phyloP scores from a whole-genome alignment of 1,140 invertebrate species.

The Sesamia nonagrioides region DNA sequence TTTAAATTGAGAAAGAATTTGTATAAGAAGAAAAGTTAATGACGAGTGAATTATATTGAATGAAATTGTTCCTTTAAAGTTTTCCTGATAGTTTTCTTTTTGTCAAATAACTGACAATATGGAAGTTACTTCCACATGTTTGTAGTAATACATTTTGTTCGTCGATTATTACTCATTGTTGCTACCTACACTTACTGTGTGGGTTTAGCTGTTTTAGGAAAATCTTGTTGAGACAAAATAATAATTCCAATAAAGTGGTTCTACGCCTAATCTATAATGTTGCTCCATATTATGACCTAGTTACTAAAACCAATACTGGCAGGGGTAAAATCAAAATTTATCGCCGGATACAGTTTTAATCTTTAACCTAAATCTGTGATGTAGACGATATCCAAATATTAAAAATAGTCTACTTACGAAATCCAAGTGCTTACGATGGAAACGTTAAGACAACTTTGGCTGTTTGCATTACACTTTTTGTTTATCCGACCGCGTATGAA shows the following conservation, averaged over 20 bases:
- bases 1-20: slow-evolving; percentile 32
- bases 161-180: too few relatives aligned
- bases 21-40: too few relatives aligned
- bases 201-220: too few relatives aligned
- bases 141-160: too few relatives aligned
- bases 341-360: slow-evolving; percentile 44
- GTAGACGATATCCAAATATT: slow-evolving; percentile 27
- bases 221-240: too few relatives aligned
- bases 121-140: too few relatives aligned
- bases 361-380: slow-evolving; percentile 33
- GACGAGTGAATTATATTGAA: neutral
- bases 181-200: too few relatives aligned
- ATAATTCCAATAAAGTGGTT: too few relatives aligned
- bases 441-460: slow-evolving; percentile 13
- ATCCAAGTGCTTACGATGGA: slow-evolving; percentile 40
- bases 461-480: slow-evolving; percentile 19
- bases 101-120: too few relatives aligned
- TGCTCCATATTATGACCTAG: neutral
- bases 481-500: slow-evolving; percentile 26
- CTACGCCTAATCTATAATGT: neutral
- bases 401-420: slow-evolving; percentile 50
- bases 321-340: neutral
- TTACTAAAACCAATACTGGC: neutral
- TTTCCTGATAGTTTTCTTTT: too few relatives aligned
- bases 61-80: too few relatives aligned